phyloP scores from a whole-genome alignment of 2,797 vertebrate genomes.

The Smutsia temminckii region DNA sequence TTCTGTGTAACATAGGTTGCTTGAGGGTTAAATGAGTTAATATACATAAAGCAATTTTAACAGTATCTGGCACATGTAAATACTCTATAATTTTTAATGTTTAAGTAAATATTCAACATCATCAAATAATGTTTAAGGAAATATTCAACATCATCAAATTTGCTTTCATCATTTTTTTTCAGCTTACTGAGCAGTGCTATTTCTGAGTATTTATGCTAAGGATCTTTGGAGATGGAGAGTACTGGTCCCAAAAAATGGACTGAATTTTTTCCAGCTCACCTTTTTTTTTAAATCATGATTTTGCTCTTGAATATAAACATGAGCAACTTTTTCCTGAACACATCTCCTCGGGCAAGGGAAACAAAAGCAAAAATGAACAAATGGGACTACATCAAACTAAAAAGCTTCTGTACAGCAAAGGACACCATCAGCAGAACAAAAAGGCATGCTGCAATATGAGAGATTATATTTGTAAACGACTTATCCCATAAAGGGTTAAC shows the following conservation, averaged over 20 bases:
- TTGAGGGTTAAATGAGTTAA: background rate
- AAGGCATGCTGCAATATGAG: too few relatives aligned
- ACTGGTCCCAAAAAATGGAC: background rate
- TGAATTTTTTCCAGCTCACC: background rate
- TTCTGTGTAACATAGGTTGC: background rate
- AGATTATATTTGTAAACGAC: too few relatives aligned
- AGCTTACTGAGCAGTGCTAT: background rate
- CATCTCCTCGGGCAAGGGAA: too few relatives aligned
- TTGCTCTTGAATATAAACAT: background rate
- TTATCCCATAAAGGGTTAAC: too few relatives aligned
- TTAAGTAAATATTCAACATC: background rate
- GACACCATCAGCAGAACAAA: too few relatives aligned
- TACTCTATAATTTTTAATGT: background rate
- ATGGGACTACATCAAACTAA: too few relatives aligned
- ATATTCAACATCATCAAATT: background rate
- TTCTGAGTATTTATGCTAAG: background rate
- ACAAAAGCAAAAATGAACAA: too few relatives aligned
- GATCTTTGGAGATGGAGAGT: background rate
- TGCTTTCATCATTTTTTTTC: background rate
- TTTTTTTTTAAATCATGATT: conserved; percentile 1
- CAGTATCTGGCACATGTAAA: background rate
- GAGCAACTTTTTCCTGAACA: too few relatives aligned
- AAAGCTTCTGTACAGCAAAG: too few relatives aligned
- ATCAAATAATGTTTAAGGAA: background rate
- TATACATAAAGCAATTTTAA: background rate